Evolutionary conservation across 1,140 invertebrate genomes (phyloP).

Genomic region (Drosophila elegans): DNA sequence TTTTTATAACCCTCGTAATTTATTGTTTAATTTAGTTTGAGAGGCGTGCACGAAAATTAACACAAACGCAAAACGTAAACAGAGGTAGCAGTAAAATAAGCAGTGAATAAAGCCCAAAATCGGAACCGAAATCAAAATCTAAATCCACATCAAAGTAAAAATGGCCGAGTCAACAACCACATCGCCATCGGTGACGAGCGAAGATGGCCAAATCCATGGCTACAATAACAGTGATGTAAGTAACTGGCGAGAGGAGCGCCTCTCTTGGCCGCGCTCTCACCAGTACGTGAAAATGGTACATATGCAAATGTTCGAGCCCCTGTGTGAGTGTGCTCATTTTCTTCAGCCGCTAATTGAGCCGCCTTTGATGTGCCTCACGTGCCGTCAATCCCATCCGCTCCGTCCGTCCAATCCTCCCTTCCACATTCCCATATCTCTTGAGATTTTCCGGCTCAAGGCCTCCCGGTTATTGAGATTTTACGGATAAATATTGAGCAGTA

Average conservation of each 20-base stretch:
- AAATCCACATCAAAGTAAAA: conserved; percentile 39
- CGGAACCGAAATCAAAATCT: conserved; percentile 19
- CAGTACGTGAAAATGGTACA: conserved; percentile 23
- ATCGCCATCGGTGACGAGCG: conserved; percentile 54
- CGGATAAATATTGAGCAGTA: neutral
- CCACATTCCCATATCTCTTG: conserved; percentile 5
- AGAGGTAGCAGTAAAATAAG: conserved; percentile 6
- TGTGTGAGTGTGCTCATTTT: conserved; percentile 40
- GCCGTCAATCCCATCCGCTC: neutral
- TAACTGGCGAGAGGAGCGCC: conserved; percentile 26
- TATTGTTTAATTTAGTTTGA: conserved; percentile 53
- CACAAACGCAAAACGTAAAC: conserved; percentile 49
- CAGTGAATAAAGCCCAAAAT: conserved; percentile 25
- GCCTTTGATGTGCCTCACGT: conserved; percentile 56
- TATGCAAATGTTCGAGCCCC: conserved; percentile 31
- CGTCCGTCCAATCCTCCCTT: neutral
- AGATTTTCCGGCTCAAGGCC: conserved; percentile 24
- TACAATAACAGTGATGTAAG: conserved; percentile 78
- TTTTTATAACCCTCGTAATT: conserved; percentile 29
- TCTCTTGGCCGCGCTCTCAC: neutral
- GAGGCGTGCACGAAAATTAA: conserved; percentile 64
- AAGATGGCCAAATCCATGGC: conserved; percentile 80
- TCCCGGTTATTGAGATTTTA: conserved; percentile 3
- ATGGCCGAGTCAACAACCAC: conserved; percentile 75
- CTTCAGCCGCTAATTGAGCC: conserved; percentile 49